Percentiles rank a stretch among this genome's conserved stretches.
phyloP scores from a whole-genome alignment of 1,140 invertebrate species.

The Philotrypesis tridentata region DNA sequence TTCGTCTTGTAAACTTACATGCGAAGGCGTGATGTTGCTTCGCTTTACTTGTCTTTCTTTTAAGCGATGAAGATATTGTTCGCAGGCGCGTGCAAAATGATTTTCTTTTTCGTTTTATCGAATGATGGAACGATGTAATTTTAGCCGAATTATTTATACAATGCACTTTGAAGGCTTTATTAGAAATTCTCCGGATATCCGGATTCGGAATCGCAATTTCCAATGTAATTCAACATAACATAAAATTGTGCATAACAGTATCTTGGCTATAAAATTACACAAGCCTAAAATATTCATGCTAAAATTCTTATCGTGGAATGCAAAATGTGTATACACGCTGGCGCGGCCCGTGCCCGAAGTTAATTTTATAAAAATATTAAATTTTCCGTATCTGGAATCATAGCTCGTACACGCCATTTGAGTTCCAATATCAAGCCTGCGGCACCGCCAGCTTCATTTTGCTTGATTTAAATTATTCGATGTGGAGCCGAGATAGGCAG shows the following conservation, averaged over 20 bases:
- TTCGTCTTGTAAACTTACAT: slow-evolving; percentile 24
- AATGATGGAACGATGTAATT: background rate
- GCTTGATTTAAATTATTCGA: slow-evolving; percentile 1
- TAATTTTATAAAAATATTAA: slow-evolving; percentile 17
- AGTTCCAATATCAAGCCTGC: background rate
- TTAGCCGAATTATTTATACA: background rate
- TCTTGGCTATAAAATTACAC: background rate
- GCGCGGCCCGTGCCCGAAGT: background rate
- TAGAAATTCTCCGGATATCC: background rate
- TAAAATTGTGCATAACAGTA: background rate
- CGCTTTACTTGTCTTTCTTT: background rate
- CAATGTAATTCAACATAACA: background rate
- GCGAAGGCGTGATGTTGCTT: background rate
- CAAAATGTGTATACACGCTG: background rate
- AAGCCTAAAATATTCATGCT: background rate
- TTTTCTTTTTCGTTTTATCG: background rate
- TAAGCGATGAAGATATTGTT: background rate
- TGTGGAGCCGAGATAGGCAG: background rate
- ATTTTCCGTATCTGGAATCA: background rate
- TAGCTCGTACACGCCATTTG: background rate
- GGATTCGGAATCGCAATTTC: background rate
- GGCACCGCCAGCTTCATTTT: background rate
- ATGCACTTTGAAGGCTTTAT: background rate
- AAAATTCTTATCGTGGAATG: background rate
- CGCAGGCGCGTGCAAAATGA: background rate